Conservation (phyloP, 2,113 vertebrate genomes). For the Alexandromys fortis region DNA sequence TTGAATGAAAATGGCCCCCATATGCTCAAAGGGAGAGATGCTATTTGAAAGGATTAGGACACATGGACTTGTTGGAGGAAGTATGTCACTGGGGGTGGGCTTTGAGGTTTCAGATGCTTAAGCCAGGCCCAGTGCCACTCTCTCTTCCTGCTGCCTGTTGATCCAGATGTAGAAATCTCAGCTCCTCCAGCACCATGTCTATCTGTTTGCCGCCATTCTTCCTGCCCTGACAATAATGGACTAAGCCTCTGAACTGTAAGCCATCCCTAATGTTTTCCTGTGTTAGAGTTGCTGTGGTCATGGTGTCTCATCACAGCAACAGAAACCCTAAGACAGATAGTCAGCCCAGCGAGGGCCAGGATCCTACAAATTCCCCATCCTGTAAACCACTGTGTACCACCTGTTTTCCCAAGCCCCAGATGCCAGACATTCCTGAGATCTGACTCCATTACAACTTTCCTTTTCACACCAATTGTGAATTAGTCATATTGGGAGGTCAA, state of each 20-base stretch:
- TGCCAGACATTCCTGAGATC: background rate
- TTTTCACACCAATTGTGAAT: too few species aligned
- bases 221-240: background rate
- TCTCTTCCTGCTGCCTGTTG: background rate
- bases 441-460: background rate
- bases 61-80: background rate
- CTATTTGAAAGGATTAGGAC: background rate
- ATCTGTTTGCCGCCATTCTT: background rate
- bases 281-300: background rate
- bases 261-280: background rate
- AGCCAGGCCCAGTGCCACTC: background rate
- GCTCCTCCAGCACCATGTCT: background rate
- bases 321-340: background rate
- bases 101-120: background rate
- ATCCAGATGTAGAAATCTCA: background rate
- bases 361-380: background rate
- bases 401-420: background rate
- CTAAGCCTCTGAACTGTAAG: background rate
- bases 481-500: background rate
- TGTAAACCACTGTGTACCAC: background rate
- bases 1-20: background rate
- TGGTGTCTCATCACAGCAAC: background rate
- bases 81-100: background rate
- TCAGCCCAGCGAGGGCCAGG: background rate
- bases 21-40: too few species aligned